Conservation (phyloP, 2,888 invertebrate genomes). For the Ischnus inquisitorius region DNA sequence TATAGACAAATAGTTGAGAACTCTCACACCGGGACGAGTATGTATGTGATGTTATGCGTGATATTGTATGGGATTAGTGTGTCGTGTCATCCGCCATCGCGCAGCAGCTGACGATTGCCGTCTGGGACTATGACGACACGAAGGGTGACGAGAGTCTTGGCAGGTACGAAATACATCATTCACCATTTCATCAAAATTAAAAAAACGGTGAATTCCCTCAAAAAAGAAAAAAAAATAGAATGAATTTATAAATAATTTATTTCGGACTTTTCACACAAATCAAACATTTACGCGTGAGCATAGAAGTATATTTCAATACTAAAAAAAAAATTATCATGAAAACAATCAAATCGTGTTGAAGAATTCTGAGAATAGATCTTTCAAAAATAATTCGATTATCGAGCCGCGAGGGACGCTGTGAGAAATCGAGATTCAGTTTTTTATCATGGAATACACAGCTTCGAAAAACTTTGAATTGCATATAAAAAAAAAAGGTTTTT, state of each 20-base stretch:
- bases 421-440: neutral
- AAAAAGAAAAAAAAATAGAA: neutral
- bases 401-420: neutral
- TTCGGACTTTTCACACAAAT: neutral
- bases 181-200: conserved; percentile 1
- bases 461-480: neutral
- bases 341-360: neutral
- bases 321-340: neutral
- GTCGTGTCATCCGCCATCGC: conserved; percentile 87
- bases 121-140: conserved; percentile 95
- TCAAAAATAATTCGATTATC: neutral
- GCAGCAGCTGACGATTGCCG: conserved; percentile 91
- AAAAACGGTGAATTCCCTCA: no score
- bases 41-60: conserved; percentile 83
- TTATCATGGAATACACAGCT: neutral
- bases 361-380: neutral
- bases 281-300: neutral
- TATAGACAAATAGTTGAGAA: conserved; percentile 28
- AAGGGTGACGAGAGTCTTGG: conserved; percentile 95
- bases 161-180: conserved; percentile 88
- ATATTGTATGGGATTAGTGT: conserved; percentile 85
- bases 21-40: conserved; percentile 70
- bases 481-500: neutral
- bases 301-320: neutral
- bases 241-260: neutral